phyloP scores from a whole-genome alignment of 1,140 invertebrate genomes.

The Thalassaphorura encarpata region DNA sequence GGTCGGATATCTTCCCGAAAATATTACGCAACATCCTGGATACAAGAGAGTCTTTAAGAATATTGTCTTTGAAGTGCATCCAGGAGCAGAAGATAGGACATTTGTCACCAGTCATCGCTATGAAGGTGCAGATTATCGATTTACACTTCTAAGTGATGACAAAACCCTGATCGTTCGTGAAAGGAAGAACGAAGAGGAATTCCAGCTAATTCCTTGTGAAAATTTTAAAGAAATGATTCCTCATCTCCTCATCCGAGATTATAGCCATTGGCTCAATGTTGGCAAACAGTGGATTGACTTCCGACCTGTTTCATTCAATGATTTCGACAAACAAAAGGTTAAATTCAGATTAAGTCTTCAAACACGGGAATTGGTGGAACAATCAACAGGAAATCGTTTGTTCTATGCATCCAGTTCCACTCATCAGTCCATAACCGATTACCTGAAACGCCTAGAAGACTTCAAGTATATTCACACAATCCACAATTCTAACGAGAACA shows the following conservation, averaged over 20 bases:
- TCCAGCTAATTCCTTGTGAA: not conserved
- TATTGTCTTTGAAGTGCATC: slow-evolving; percentile 12
- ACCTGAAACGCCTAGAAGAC: slow-evolving; percentile 6
- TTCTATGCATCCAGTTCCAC: not conserved
- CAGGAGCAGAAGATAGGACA: slow-evolving; percentile 4
- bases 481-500: no score
- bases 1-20: not conserved
- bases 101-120: slow-evolving; percentile 7
- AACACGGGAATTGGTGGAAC: not conserved
- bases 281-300: not conserved
- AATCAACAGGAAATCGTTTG: no score
- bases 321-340: no score
- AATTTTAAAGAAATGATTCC: slow-evolving; percentile 1
- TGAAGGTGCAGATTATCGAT: slow-evolving; percentile 4
- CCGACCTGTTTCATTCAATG: not conserved
- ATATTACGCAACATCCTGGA: slow-evolving; percentile 3
- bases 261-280: slow-evolving; percentile 8
- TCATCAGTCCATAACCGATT: not conserved
- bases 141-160: not conserved
- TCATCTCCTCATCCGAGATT: slow-evolving; percentile 4
- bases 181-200: not conserved
- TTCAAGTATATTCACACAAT: slow-evolving; percentile 4
- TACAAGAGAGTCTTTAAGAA: slow-evolving; percentile 7
- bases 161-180: not conserved
- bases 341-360: not conserved